Percentiles rank a stretch among this genome's conserved stretches.
phyloP scores from a whole-genome alignment of 2,888 invertebrate genomes.

The Apamea sordens region DNA sequence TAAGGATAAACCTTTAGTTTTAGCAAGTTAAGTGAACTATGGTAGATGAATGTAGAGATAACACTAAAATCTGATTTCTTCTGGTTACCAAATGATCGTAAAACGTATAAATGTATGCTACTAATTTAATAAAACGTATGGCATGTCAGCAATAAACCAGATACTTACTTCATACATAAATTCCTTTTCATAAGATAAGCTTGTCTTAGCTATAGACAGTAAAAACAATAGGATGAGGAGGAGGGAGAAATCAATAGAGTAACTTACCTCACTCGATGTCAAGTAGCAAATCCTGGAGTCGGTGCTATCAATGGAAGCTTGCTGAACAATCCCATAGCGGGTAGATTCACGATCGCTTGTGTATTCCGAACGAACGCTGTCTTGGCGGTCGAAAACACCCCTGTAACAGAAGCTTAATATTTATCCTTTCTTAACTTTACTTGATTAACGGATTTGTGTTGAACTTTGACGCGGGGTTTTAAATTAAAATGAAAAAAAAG shows the following conservation, averaged over 20 bases:
- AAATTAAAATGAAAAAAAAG: slow-evolving; percentile 45
- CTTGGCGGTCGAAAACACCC: slow-evolving; percentile 96
- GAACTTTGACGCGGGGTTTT: slow-evolving; percentile 37
- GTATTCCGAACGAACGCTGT: slow-evolving; percentile 96
- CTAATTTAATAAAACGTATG: slow-evolving; percentile 12
- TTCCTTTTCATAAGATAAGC: slow-evolving; percentile 6
- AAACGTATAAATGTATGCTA: slow-evolving; percentile 9
- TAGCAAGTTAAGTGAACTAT: neutral
- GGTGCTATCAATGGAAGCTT: slow-evolving; percentile 98
- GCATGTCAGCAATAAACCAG: slow-evolving; percentile 22
- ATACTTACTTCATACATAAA: slow-evolving; percentile 11
- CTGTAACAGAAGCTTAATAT: slow-evolving; percentile 86
- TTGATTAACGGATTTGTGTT: slow-evolving; percentile 56
- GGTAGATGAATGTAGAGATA: neutral
- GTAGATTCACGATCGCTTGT: slow-evolving; percentile 96
- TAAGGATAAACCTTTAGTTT: neutral
- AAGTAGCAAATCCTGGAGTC: slow-evolving; percentile 98
- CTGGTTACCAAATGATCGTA: slow-evolving; percentile 4
- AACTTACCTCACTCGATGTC: slow-evolving; percentile 98
- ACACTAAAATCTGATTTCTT: neutral
- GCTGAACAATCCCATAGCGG: slow-evolving; percentile 97
- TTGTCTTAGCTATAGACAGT: neutral
- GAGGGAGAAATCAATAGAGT: slow-evolving; percentile 17
- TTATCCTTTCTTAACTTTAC: slow-evolving; percentile 56
- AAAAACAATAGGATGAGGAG: slow-evolving; percentile 6